Evolutionary conservation across 2,113 vertebrate genomes (phyloP), one percentile per base, ranked within the genome.

Genomic region (Phaetusa simplex): DNA sequence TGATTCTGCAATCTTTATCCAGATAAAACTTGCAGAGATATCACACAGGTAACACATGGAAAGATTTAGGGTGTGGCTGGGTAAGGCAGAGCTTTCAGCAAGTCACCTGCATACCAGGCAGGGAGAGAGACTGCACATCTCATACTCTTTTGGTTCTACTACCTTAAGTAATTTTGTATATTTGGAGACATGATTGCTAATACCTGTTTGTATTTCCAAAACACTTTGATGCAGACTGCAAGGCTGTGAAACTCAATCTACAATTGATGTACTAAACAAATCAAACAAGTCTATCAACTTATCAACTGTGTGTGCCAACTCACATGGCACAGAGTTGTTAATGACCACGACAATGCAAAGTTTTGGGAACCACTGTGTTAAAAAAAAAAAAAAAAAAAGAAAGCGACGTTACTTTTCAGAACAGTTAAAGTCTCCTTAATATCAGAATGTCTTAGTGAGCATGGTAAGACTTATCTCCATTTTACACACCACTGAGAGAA

Each of bases 1-100:
- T 36, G 36, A 82, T 69, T 91, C 83, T 93, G 73, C 86, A 82
- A 32, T 56, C 88, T 94, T 88, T 55, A 95, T 61, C 81, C 81
- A 87, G 91, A 91, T 55, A 93, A 87, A 95, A 91, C 90, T 82
- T 77, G 89, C 82, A 85, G 49, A 91, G 86, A 30, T 95, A 87
- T 3, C 34, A 15, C 94, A 92, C 32, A 74, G 82, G 78, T 61
- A 96, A 56, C 45, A 77, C 22, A 45, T 1, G 18, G 49, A 61
- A 80, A 56, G n/a, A 82, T 82, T 70, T 8, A 58, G 67, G 93
- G 93, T 58, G 93, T 36, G 81, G 49, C 79, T 73, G 24, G 5
- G 7, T 82, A 90, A 85, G 34, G 79, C 53, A 96, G 67, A 72
- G 58, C 74, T 80, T 80, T 86, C 66, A 82, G 70, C 59, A 92